Evolutionary conservation across 2,113 vertebrate species (phyloP).

Genomic region (Colinus virginianus): DNA sequence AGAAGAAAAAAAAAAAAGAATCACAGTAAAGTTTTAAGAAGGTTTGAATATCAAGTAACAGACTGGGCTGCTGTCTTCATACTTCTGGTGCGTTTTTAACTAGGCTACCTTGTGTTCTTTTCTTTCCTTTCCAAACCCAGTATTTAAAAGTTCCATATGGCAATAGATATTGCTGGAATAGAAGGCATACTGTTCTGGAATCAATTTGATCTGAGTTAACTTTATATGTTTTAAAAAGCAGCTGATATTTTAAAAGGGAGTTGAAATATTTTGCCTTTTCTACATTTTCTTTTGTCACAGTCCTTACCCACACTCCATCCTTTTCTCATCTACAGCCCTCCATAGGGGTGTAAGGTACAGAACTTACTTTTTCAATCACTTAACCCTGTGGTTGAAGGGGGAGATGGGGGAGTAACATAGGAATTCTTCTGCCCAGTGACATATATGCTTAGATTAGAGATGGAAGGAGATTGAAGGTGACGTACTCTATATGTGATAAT

Average conservation of each 20-base stretch:
- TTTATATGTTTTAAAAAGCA: constrained; percentile 35
- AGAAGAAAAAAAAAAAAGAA: constrained; percentile 25
- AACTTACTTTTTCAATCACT: background rate
- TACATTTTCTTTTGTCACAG: constrained; percentile 1
- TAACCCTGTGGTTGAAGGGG: background rate
- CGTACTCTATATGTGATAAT: background rate
- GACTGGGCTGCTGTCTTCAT: constrained; percentile 69
- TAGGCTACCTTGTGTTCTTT: constrained; percentile 72
- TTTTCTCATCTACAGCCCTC: background rate
- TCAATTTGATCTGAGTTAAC: constrained; percentile 41
- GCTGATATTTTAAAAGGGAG: constrained; percentile 34
- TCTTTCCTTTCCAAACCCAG: constrained; percentile 70
- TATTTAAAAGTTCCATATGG: constrained; percentile 64
- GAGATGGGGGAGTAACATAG: too few species aligned
- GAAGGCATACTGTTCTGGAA: constrained; percentile 39
- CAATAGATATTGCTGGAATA: constrained; percentile 43
- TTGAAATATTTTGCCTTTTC: constrained; percentile 7
- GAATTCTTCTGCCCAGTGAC: background rate
- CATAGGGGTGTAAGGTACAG: background rate
- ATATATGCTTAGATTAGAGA: background rate
- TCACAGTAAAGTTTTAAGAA: constrained; percentile 50
- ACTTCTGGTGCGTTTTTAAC: constrained; percentile 67
- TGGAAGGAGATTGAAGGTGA: background rate
- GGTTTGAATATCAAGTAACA: constrained; percentile 71
- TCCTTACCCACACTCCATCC: background rate